These are phyloP conservation scores for Idaea straminata DNA, from an alignment of 2,888 invertebrate species.

Conservation along the genomic window DNA sequence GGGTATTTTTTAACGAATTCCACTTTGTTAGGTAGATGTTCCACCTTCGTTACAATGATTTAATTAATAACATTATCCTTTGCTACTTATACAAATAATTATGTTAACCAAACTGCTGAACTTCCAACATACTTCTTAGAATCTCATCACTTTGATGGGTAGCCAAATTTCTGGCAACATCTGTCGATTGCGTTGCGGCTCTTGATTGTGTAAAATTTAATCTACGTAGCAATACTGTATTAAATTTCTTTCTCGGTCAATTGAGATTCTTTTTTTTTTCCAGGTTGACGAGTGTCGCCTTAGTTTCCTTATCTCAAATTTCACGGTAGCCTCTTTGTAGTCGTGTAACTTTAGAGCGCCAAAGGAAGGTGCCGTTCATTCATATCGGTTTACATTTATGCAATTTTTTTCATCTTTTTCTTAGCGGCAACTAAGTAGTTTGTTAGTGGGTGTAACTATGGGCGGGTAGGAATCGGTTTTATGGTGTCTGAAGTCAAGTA, in stretches of 20 bases:
- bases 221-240: conserved; percentile 69
- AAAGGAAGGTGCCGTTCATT: conserved; percentile 53
- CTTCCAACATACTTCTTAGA: conserved; percentile 44
- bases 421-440: conserved; percentile 42
- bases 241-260: conserved; percentile 74
- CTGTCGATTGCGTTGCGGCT: conserved; percentile 65
- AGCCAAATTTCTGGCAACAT: conserved; percentile 66
- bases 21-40: not conserved
- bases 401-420: conserved; percentile 39
- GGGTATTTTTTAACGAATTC: too few species aligned
- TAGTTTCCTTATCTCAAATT: conserved; percentile 73
- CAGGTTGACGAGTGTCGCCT: conserved; percentile 69
- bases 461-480: conserved; percentile 62
- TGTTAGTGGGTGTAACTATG: conserved; percentile 59
- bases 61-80: conserved; percentile 14
- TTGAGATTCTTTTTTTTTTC: conserved; percentile 66
- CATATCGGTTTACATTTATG: conserved; percentile 54
- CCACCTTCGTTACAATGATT: not conserved
- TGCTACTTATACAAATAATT: conserved; percentile 36
- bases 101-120: conserved; percentile 40
- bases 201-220: conserved; percentile 76
- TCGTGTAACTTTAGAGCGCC: conserved; percentile 57
- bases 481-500: conserved; percentile 40
- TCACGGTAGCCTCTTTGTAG: conserved; percentile 73
- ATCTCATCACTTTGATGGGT: conserved; percentile 58